Percentiles rank a stretch among this genome's conserved stretches.
These are phyloP conservation scores for Shargacucullia verbasci DNA, from an alignment of 2,888 invertebrate genomes.

Conservation along the genomic window DNA sequence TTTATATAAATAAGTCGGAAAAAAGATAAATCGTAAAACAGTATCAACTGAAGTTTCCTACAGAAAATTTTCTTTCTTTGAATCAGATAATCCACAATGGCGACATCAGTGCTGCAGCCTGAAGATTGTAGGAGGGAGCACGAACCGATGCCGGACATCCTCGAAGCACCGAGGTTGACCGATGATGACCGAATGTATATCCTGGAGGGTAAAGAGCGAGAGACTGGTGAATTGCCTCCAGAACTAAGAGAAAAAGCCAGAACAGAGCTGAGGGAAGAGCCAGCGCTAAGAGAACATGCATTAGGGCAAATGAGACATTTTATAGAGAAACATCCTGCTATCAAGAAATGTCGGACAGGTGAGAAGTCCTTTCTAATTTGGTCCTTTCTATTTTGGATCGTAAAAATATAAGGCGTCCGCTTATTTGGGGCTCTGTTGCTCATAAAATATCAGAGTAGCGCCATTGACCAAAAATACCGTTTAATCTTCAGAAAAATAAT, in stretches of 20 bases:
- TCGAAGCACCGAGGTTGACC: slow-evolving; percentile 70
- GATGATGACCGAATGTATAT: slow-evolving; percentile 79
- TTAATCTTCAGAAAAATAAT: too few relatives aligned
- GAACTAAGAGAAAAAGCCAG: slow-evolving; percentile 90
- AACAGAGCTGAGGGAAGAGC: slow-evolving; percentile 94
- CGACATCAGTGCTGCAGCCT: slow-evolving; percentile 84
- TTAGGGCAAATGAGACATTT: slow-evolving; percentile 94
- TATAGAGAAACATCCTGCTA: slow-evolving; percentile 94
- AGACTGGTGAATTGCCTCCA: slow-evolving; percentile 84
- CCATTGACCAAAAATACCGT: too few relatives aligned
- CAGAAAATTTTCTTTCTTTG: slow-evolving; percentile 18
- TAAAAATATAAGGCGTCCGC: too few relatives aligned
- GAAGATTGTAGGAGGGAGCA: slow-evolving; percentile 79
- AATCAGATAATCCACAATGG: slow-evolving; percentile 73
- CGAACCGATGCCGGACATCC: slow-evolving; percentile 73
- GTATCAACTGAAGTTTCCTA: too few relatives aligned
- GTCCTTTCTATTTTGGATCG: too few relatives aligned
- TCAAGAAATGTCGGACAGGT: slow-evolving; percentile 94
- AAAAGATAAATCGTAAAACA: too few relatives aligned
- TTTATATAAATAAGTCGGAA: too few relatives aligned
- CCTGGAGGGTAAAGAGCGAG: slow-evolving; percentile 78
- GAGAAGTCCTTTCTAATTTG: slow-evolving; percentile 42
- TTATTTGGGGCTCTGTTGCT: too few relatives aligned
- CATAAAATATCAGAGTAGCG: too few relatives aligned
- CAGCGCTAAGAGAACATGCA: slow-evolving; percentile 92